These are phyloP conservation scores for Marmota flaviventris DNA, from an alignment of 2,113 vertebrate genomes.

Conservation along the genomic window DNA sequence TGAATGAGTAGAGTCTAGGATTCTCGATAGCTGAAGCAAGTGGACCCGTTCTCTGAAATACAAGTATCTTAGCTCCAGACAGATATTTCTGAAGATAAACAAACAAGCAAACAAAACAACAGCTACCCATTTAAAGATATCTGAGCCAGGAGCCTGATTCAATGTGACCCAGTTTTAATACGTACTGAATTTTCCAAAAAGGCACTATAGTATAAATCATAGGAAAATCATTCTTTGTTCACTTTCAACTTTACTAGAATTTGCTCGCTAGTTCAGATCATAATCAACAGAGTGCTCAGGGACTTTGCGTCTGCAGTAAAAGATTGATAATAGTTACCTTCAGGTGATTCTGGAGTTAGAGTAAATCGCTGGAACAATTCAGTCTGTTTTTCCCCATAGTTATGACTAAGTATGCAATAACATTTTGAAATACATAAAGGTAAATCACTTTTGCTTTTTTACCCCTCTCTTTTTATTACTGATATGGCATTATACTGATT, in stretches of 20 bases:
- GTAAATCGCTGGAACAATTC: neutral
- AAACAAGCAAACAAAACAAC: neutral
- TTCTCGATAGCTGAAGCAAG: neutral
- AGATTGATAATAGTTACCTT: neutral
- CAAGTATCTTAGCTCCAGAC: neutral
- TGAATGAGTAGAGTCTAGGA: neutral
- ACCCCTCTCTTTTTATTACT: neutral
- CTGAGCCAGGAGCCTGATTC: neutral
- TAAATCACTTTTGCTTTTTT: neutral
- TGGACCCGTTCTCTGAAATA: neutral
- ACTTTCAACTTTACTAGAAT: neutral
- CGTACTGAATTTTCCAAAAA: neutral
- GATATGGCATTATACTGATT: neutral
- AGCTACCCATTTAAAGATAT: neutral
- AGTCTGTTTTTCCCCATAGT: neutral
- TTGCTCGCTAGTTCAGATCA: neutral
- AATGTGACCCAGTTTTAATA: neutral
- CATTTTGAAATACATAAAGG: slow-evolving; percentile 7
- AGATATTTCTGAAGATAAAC: neutral
- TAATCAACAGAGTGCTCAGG: neutral
- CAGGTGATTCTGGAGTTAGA: neutral
- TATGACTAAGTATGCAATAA: neutral
- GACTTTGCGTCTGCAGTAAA: neutral
- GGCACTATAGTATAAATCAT: neutral
- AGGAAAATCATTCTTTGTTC: neutral